Evolutionary conservation across 64 coral and sea anemone species (phyloP), one percentile per base, ranked within the genome.

Genomic region (Porites lutea): DNA sequence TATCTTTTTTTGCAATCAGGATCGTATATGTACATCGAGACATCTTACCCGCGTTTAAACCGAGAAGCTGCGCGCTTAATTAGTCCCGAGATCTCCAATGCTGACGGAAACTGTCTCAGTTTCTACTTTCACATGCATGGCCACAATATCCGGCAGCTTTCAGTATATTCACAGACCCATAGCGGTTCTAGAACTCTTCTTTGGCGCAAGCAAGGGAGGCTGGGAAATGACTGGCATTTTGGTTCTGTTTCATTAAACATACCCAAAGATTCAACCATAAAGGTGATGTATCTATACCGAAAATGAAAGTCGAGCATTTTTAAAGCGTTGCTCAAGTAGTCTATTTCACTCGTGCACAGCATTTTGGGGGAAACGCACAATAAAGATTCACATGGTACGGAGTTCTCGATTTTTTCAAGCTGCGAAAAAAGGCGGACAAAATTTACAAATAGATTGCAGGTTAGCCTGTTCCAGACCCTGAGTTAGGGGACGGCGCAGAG

Each of bases 11-110:
- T 59, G 4, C 14, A 47, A 81, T 7, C 72, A 94, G 95, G 95
- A 49, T 90, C 73, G 3, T 97, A 94, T 65, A 87, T 90, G 54
- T 98, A 90, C 84, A 98, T 98, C 75, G 96, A 98, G 59, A 98
- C 96, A 20, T 98, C 96, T 2, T 88, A 52, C 22, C 96, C 96
- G 10, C 96, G 93, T 70, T 68, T 98, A 50, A 95, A 93, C 90
- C 78, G 80, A 11, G 93, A 98, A 53, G 82, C 79, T 43, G 96
- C 96, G 3, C 86, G 87, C 52, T 82, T 98, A 65, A 63, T 98
- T 20, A 95, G 90, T 67, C 90, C 93, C 13, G 8, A 45, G 54
- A 81, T 98, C 13, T 88, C 65, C 6, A 12, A 50, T 43, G 19
- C 13, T 9, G 68, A 87, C 59, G 87, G 78, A 11, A 95, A 93